Conservation (phyloP, 1,140 invertebrate species). For the Philaenus spumarius region DNA sequence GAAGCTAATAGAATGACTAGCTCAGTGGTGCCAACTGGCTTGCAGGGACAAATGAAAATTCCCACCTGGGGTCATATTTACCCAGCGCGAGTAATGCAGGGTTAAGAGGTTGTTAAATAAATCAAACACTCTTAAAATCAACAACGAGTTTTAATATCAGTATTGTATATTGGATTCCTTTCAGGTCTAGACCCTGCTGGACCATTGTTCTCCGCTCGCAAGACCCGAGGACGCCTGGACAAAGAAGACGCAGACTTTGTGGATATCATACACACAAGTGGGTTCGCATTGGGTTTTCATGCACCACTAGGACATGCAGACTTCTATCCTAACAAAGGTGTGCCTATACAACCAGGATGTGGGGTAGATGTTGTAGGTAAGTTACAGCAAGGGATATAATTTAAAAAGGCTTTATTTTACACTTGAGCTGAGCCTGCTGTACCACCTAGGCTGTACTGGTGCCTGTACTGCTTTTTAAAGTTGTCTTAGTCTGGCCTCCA, state of each 20-base stretch:
- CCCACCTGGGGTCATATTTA: too few relatives aligned
- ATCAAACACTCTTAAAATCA: too few relatives aligned
- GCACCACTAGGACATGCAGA: conserved; percentile 47
- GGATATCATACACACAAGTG: conserved; percentile 52
- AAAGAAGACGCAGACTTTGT: conserved; percentile 45
- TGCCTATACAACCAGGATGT: conserved; percentile 55
- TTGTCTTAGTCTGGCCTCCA: too few relatives aligned
- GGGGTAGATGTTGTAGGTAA: conserved; percentile 30
- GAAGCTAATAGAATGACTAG: background rate
- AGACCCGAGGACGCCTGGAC: conserved; percentile 24
- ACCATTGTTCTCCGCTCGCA: conserved; percentile 35
- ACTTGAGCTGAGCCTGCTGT: too few relatives aligned
- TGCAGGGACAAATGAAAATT: too few relatives aligned
- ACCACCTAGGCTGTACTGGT: too few relatives aligned
- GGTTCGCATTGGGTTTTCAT: conserved; percentile 46
- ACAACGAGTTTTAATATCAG: background rate
- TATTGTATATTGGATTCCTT: background rate
- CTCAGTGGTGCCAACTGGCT: too few relatives aligned
- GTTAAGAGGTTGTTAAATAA: background rate
- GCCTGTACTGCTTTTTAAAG: too few relatives aligned
- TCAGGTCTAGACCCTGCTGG: conserved; percentile 30
- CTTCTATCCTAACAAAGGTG: conserved; percentile 53
- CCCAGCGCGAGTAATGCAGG: too few relatives aligned
- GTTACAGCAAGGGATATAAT: background rate
- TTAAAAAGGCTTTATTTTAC: too few relatives aligned